Evolutionary conservation across 2,113 vertebrate species (phyloP).

Genomic region (Laticauda laticaudata): DNA sequence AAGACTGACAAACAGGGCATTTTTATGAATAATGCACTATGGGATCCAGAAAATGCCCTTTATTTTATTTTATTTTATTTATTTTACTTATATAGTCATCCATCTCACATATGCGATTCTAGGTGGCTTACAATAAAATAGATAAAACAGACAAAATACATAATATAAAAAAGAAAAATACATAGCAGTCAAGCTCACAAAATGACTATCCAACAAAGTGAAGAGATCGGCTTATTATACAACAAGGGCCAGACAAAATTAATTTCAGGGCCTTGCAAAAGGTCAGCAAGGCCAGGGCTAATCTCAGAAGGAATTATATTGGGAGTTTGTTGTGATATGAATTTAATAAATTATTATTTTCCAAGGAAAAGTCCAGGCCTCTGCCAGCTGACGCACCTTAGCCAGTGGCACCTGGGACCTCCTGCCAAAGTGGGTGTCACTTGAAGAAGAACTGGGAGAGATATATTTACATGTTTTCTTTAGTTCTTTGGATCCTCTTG

Average conservation of each 20-base stretch:
- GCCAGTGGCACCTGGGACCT: not conserved
- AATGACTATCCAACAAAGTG: not conserved
- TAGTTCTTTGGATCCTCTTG: constrained; percentile 31
- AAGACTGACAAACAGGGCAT: constrained; percentile 1
- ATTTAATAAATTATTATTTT: not conserved
- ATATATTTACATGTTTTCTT: constrained; percentile 49
- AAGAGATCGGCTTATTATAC: not conserved
- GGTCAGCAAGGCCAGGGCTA: not conserved
- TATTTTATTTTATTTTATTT: not conserved
- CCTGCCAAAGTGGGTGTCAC: not conserved
- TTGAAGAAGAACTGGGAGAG: not conserved
- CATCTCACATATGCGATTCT: not conserved
- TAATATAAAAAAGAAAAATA: not conserved
- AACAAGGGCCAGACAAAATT: not conserved
- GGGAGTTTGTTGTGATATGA: not conserved
- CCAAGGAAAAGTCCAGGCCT: not conserved
- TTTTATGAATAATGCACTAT: constrained; percentile 16
- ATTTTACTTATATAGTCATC: not conserved
- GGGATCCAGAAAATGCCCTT: constrained; percentile 17
- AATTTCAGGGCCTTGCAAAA: not conserved
- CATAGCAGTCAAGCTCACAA: not conserved
- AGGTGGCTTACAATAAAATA: not conserved
- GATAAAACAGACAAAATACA: not conserved
- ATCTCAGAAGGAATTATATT: not conserved
- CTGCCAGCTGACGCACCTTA: not conserved